A percentile compares a stretch with the other conserved stretches of the same genome.
Evolutionary conservation across 2,797 vertebrate species (phyloP).

Genomic region (Pitangus sulphuratus): DNA sequence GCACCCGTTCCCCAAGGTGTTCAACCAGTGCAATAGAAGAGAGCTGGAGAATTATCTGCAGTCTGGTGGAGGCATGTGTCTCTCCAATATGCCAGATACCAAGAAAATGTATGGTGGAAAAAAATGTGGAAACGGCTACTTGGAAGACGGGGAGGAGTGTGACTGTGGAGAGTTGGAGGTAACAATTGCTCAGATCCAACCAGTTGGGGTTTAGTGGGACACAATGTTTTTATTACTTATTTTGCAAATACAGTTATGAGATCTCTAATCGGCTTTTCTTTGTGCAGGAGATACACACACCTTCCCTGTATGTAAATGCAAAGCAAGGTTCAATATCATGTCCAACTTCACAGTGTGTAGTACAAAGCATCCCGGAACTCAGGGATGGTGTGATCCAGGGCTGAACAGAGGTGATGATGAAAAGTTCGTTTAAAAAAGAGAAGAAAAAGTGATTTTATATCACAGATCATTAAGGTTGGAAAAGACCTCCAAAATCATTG

Average conservation of each 20-base stretch:
- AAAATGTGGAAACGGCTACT: slow-evolving; percentile 95
- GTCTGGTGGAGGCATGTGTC: slow-evolving; percentile 96
- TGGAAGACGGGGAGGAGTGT: slow-evolving; percentile 96
- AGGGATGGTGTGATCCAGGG: neutral
- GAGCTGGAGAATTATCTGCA: slow-evolving; percentile 90
- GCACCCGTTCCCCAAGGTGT: slow-evolving; percentile 92
- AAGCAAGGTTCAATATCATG: neutral
- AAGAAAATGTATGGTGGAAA: slow-evolving; percentile 89
- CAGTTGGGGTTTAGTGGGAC: neutral
- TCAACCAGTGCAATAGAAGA: slow-evolving; percentile 88
- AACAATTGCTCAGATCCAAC: neutral
- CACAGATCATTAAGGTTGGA: neutral
- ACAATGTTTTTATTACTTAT: neutral
- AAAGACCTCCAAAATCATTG: neutral
- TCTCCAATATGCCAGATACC: slow-evolving; percentile 93
- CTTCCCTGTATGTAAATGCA: neutral
- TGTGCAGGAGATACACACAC: neutral
- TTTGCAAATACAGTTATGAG: neutral
- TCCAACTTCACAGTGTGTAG: neutral
- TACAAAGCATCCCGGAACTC: neutral
- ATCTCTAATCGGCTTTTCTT: neutral
- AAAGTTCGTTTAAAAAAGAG: neutral
- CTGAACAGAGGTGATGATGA: neutral
- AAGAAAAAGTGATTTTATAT: neutral
- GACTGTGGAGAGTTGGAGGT: slow-evolving; percentile 97